Conservation (phyloP, 1,140 invertebrate genomes). For the Cotesia typhae region DNA sequence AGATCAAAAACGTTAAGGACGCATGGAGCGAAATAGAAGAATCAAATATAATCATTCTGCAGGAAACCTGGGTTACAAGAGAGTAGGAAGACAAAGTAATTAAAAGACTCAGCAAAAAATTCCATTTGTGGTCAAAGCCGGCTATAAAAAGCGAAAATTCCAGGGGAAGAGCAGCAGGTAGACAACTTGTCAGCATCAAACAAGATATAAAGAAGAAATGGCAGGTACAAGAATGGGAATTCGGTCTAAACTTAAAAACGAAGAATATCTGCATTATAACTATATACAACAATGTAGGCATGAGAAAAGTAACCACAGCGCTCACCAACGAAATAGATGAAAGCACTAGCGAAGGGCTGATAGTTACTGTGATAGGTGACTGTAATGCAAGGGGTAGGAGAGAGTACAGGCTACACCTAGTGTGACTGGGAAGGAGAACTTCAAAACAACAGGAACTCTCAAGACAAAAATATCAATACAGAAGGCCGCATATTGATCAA, state of each 20-base stretch:
- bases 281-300: constrained; percentile 32
- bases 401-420: not conserved
- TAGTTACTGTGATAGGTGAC: constrained; percentile 30
- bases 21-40: constrained; percentile 28
- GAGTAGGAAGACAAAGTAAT: constrained; percentile 25
- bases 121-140: constrained; percentile 22
- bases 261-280: constrained; percentile 18
- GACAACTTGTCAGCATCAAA: constrained; percentile 35
- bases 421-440: not conserved
- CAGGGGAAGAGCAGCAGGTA: constrained; percentile 34
- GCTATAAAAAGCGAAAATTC: constrained; percentile 31
- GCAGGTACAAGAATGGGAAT: constrained; percentile 3
- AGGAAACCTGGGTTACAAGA: constrained; percentile 37
- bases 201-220: constrained; percentile 19
- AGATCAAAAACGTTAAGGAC: not conserved
- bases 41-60: constrained; percentile 21
- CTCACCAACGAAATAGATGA: constrained; percentile 24
- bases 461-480: constrained; percentile 26
- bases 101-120: constrained; percentile 23
- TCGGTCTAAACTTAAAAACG: constrained; percentile 7
- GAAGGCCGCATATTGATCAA: constrained; percentile 33
- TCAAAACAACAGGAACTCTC: not conserved
- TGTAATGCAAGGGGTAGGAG: constrained; percentile 33
- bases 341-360: constrained; percentile 1
- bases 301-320: constrained; percentile 17